Percentiles rank a stretch among this genome's conserved stretches.
Evolutionary conservation across 2,888 invertebrate genomes (phyloP).

Genomic region (Eupeodes luniger): DNA sequence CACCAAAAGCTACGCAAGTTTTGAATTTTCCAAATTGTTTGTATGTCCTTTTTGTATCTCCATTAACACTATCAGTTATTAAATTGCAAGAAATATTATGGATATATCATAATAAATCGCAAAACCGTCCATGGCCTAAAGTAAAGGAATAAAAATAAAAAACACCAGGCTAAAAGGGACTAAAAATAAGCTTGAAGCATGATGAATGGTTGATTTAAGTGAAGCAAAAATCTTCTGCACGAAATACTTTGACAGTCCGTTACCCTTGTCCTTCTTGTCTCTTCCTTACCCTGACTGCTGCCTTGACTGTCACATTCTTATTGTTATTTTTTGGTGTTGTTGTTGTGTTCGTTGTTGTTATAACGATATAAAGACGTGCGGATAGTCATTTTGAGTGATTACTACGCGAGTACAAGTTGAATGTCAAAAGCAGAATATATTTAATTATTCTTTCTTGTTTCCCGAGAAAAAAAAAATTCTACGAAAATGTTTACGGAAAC

Average conservation of each 20-base stretch:
- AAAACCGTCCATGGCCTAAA: background rate
- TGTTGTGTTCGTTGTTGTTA: background rate
- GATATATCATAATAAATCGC: background rate
- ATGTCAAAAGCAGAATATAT: conserved; percentile 71
- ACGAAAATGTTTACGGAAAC: conserved; percentile 2
- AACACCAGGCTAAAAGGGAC: background rate
- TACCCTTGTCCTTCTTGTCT: background rate
- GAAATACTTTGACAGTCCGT: background rate
- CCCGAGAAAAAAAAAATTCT: background rate
- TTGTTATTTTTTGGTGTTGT: background rate
- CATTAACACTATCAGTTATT: no score
- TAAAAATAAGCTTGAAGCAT: conserved; percentile 4
- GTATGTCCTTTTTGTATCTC: no score
- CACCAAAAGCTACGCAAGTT: no score
- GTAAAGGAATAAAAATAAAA: background rate
- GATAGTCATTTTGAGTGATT: conserved; percentile 66
- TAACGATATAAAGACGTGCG: background rate
- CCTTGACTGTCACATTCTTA: conserved; percentile 4
- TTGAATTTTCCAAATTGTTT: no score
- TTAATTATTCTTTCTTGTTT: conserved; percentile 65
- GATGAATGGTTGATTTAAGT: conserved; percentile 59
- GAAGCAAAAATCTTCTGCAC: conserved; percentile 28
- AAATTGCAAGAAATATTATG: no score
- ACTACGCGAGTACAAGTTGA: conserved; percentile 60
- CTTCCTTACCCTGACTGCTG: no score